Percentiles rank a stretch among this genome's conserved stretches.
Conservation (phyloP, 2,113 vertebrate genomes). For the Amphiprion ocellaris region DNA sequence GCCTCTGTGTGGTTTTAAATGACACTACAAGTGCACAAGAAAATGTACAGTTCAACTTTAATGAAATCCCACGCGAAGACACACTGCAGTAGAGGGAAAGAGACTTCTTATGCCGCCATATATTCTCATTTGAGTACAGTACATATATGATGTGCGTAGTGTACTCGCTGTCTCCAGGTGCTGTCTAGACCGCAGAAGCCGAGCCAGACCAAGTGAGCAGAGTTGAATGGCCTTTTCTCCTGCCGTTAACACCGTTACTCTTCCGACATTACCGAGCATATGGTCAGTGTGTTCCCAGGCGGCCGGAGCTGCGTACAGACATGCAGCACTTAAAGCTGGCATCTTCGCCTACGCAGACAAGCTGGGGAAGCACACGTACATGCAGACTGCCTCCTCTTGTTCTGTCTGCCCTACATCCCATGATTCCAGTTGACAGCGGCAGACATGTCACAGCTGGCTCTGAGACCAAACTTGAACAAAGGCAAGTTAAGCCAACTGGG, state of each 20-base stretch:
- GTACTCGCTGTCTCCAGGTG: constrained; percentile 38
- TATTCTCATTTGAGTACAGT: constrained; percentile 55
- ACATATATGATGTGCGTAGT: constrained; percentile 5
- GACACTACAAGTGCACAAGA: constrained; percentile 46
- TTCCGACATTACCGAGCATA: constrained; percentile 75
- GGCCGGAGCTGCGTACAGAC: constrained; percentile 47
- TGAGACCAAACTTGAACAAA: constrained; percentile 76
- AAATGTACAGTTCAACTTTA: constrained; percentile 48
- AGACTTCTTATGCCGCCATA: constrained; percentile 31
- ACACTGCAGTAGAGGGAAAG: constrained; percentile 20
- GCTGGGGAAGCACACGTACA: constrained; percentile 43
- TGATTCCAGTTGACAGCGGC: constrained; percentile 81
- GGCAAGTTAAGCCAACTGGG: constrained; percentile 76
- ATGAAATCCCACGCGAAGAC: constrained; percentile 52
- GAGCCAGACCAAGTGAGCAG: constrained; percentile 60
- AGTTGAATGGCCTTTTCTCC: constrained; percentile 72
- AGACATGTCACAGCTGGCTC: constrained; percentile 78
- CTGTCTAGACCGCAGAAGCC: constrained; percentile 42
- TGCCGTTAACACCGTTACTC: constrained; percentile 64
- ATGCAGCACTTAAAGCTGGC: constrained; percentile 72
- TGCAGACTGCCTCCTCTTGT: constrained; percentile 40
- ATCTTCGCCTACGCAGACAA: constrained; percentile 61
- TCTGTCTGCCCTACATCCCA: constrained; percentile 62
- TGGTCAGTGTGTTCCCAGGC: constrained; percentile 78
- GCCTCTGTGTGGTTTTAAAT: constrained; percentile 52